phyloP scores from a whole-genome alignment of 2,113 vertebrate species.

The Petromus typicus region DNA sequence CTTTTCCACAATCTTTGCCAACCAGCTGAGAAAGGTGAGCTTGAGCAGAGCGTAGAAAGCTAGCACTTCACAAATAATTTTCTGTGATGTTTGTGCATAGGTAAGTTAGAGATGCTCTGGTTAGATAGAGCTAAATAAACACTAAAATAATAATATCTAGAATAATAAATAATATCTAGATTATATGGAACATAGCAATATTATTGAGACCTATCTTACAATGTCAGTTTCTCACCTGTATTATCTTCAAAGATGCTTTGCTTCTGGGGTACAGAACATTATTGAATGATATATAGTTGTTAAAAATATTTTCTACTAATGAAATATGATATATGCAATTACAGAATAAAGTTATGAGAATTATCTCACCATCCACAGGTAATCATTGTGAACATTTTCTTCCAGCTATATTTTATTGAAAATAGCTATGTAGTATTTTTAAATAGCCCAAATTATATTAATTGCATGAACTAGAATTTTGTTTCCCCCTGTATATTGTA shows the following conservation, averaged over 20 bases:
- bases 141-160: too few species aligned
- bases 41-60: background rate
- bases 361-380: background rate
- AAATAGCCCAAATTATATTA: background rate
- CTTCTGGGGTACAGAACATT: background rate
- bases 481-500: background rate
- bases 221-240: background rate
- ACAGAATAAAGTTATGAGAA: background rate
- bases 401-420: background rate
- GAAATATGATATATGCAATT: background rate
- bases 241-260: background rate
- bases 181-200: background rate
- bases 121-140: background rate
- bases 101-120: background rate
- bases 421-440: background rate
- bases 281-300: background rate
- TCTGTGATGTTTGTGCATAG: background rate
- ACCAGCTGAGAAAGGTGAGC: conserved; percentile 71
- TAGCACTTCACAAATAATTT: background rate
- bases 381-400: background rate
- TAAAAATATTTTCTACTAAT: background rate
- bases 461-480: background rate
- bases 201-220: background rate
- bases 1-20: conserved; percentile 83
- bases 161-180: too few species aligned